Conservation (phyloP, 2,888 invertebrate species). For the Leptarthrus brevirostris region DNA sequence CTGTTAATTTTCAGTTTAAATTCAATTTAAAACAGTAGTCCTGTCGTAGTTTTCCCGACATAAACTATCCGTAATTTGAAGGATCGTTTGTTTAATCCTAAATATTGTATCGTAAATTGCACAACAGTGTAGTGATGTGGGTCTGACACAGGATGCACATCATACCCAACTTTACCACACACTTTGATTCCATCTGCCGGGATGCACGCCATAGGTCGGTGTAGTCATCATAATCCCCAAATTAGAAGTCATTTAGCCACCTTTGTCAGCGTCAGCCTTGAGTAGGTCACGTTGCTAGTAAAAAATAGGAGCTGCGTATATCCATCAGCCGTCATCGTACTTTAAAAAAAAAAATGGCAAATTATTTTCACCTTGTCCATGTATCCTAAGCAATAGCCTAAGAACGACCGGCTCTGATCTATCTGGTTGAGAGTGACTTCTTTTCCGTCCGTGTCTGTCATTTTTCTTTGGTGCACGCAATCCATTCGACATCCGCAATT, state of each 20-base stretch:
- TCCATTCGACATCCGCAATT: slow-evolving; percentile 52
- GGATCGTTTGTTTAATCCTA: background rate
- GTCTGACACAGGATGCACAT: slow-evolving; percentile 19
- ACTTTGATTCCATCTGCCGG: slow-evolving; percentile 23
- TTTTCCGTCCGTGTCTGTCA: slow-evolving; percentile 50
- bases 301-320: background rate
- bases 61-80: no score
- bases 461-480: slow-evolving; percentile 50
- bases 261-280: slow-evolving; percentile 51
- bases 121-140: slow-evolving; percentile 10
- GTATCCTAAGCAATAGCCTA: background rate
- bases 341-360: slow-evolving; percentile 44
- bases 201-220: background rate
- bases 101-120: background rate
- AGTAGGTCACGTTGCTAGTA: slow-evolving; percentile 28
- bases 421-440: slow-evolving; percentile 18
- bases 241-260: slow-evolving; percentile 52
- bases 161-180: slow-evolving; percentile 12
- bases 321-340: slow-evolving; percentile 5
- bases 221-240: slow-evolving; percentile 37
- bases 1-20: no score
- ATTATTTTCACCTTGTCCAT: slow-evolving; percentile 28
- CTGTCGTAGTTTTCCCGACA: no score
- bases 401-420: background rate
- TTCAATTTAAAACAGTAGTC: no score